Conservation (phyloP, 1,140 invertebrate genomes). For the Stegodyphus mimosarum region DNA sequence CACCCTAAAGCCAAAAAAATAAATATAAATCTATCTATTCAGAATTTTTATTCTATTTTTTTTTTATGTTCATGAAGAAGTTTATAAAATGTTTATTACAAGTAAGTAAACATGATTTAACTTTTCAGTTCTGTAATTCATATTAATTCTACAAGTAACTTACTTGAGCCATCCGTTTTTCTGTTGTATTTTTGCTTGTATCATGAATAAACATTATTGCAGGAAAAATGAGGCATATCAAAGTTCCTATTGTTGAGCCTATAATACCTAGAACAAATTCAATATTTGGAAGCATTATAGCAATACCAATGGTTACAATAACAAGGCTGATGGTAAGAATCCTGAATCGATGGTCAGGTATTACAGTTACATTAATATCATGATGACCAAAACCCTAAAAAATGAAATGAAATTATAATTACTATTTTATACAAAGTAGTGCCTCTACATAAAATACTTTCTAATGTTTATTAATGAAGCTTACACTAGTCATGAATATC, state of each 20-base stretch:
- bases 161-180: constrained; percentile 70
- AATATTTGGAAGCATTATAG: constrained; percentile 84
- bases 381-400: constrained; percentile 61
- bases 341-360: constrained; percentile 64
- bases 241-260: constrained; percentile 94
- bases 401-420: too few species aligned
- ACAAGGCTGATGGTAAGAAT: constrained; percentile 63
- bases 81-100: too few species aligned
- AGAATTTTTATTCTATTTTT: too few species aligned
- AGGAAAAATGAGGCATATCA: constrained; percentile 92
- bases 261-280: constrained; percentile 92
- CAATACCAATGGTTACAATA: constrained; percentile 63
- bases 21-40: too few species aligned
- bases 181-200: constrained; percentile 69
- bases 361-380: constrained; percentile 58
- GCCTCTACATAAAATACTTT: too few species aligned
- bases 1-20: too few species aligned
- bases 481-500: too few species aligned
- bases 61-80: too few species aligned
- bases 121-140: background rate
- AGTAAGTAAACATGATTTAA: too few species aligned
- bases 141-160: background rate
- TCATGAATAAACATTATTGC: constrained; percentile 75
- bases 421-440: too few species aligned
- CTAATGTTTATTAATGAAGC: too few species aligned